Percentiles rank a stretch among this genome's conserved stretches.
Evolutionary conservation across 2,113 vertebrate genomes (phyloP).

Genomic region (Oostethus manadensis): DNA sequence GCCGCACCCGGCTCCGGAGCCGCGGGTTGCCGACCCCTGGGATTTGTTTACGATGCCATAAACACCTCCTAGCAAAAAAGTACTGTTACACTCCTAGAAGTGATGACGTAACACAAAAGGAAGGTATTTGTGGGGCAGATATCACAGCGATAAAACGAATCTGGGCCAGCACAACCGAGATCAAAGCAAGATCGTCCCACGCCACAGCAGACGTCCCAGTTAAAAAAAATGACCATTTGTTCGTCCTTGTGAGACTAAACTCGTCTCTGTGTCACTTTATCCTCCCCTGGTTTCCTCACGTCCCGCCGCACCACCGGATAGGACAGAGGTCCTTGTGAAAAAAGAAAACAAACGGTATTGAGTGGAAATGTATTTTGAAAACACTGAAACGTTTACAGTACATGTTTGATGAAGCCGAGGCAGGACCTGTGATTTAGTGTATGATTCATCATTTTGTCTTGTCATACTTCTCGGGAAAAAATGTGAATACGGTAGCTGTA

Average conservation of each 20-base stretch:
- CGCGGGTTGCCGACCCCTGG: no score
- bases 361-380: background rate
- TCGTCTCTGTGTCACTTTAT: slow-evolving; percentile 42
- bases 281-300: slow-evolving; percentile 17
- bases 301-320: slow-evolving; percentile 6
- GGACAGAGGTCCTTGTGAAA: slow-evolving; percentile 9
- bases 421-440: slow-evolving; percentile 67
- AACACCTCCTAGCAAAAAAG: no score
- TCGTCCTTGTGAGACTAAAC: slow-evolving; percentile 52
- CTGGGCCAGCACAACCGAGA: no score
- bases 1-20: no score
- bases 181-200: no score
- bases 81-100: no score
- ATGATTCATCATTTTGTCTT: slow-evolving; percentile 48
- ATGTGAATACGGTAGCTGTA: slow-evolving; percentile 61
- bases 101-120: no score
- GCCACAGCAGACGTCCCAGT: no score
- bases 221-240: slow-evolving; percentile 41
- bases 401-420: slow-evolving; percentile 59
- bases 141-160: no score
- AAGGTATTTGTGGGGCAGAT: no score
- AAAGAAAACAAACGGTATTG: slow-evolving; percentile 3
- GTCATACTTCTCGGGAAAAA: slow-evolving; percentile 39
- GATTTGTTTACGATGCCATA: no score
- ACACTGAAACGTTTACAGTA: slow-evolving; percentile 26